Evolutionary conservation across 1,140 invertebrate genomes (phyloP).

Genomic region (Sogatella furcifera): DNA sequence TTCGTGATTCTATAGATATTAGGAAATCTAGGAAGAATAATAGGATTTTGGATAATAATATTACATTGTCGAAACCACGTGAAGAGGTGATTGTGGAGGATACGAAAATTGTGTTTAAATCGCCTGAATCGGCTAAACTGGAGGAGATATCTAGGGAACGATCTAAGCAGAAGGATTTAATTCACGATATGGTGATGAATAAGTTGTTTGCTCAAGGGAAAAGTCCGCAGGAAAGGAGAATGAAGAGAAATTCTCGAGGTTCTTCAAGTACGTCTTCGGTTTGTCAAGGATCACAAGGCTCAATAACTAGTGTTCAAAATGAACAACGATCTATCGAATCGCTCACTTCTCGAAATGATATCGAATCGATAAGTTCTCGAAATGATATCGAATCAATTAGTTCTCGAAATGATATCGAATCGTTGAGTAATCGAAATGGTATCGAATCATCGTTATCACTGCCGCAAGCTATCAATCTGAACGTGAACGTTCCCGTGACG

Average conservation of each 20-base stretch:
- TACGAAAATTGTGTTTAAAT: conserved; percentile 14
- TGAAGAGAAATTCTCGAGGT: conserved; percentile 33
- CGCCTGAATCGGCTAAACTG: conserved; percentile 41
- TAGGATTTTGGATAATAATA: neutral
- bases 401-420: no score
- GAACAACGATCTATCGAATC: no score
- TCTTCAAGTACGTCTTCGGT: conserved; percentile 20
- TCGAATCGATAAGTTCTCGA: neutral
- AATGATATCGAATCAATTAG: neutral
- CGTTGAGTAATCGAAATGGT: no score
- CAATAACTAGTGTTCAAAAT: conserved; percentile 8
- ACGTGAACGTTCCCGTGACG: neutral
- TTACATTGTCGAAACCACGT: neutral
- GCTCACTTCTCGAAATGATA: no score
- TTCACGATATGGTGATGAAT: conserved; percentile 67
- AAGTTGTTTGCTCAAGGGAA: conserved; percentile 58
- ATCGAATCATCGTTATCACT: neutral
- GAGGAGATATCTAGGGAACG: conserved; percentile 54
- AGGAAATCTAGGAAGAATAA: conserved; percentile 41
- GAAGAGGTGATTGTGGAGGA: conserved; percentile 1
- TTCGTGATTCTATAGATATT: conserved; percentile 55
- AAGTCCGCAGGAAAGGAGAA: conserved; percentile 45
- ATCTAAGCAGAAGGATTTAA: conserved; percentile 54
- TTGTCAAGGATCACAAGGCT: conserved; percentile 12
- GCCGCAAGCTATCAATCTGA: no score